These are phyloP conservation scores for Liparis tanakae DNA, from an alignment of 2,797 vertebrate genomes.

Conservation along the genomic window DNA sequence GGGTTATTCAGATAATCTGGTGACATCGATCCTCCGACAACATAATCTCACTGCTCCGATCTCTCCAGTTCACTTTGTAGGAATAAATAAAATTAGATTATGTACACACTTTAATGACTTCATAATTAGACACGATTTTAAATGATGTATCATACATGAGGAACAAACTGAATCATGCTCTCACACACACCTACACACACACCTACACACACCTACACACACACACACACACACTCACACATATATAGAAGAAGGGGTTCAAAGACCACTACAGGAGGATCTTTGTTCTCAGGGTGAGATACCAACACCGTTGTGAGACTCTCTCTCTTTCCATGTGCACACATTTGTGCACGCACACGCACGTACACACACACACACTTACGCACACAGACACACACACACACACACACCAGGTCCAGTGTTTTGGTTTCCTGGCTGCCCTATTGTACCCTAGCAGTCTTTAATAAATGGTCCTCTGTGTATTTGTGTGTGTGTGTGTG, in stretches of 20 bases:
- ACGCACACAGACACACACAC: conserved; percentile 43
- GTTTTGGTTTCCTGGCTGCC: conserved; percentile 80
- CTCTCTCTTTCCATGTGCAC: conserved; percentile 62
- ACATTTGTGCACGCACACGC: conserved; percentile 8
- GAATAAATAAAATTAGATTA: no score
- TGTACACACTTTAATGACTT: neutral
- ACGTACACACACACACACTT: conserved; percentile 24
- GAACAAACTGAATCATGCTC: conserved; percentile 33
- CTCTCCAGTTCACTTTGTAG: neutral
- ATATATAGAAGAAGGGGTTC: conserved; percentile 49
- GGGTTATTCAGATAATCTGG: neutral
- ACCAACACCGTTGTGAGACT: conserved; percentile 66
- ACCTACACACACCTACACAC: neutral
- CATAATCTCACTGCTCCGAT: neutral
- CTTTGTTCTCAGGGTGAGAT: conserved; percentile 76
- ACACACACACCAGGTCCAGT: conserved; percentile 67
- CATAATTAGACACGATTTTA: conserved; percentile 2
- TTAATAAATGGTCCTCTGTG: conserved; percentile 81
- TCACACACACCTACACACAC: neutral
- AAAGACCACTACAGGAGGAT: conserved; percentile 73
- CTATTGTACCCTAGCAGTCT: conserved; percentile 78
- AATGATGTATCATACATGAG: conserved; percentile 14
- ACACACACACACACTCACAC: conserved; percentile 24
- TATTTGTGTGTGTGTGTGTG: conserved; percentile 65
- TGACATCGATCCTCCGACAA: neutral